Conservation (phyloP, 2,797 vertebrate species). For the Phoxinus dragarum region DNA sequence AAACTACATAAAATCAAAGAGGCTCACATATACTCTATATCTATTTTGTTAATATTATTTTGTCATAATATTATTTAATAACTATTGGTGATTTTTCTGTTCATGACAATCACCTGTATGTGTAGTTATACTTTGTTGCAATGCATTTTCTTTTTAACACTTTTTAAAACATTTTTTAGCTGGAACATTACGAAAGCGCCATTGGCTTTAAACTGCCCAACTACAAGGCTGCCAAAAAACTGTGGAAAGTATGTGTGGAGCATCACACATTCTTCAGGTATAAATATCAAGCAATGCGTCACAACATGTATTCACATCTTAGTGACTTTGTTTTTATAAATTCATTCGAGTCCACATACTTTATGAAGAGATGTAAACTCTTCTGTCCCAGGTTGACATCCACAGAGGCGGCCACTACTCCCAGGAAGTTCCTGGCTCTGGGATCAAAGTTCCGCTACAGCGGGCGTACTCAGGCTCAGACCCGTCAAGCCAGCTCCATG, state of each 20-base stretch:
- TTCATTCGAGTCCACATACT: not conserved
- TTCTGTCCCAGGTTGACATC: constrained; percentile 85
- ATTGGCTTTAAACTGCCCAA: constrained; percentile 91
- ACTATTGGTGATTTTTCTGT: not conserved
- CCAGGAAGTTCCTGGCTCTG: constrained; percentile 90
- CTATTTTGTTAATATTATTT: not conserved
- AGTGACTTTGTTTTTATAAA: not conserved
- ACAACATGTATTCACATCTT: not conserved
- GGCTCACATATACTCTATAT: not conserved
- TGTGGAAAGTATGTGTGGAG: constrained; percentile 92
- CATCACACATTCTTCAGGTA: constrained; percentile 93
- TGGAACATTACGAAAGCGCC: constrained; percentile 89
- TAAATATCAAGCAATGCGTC: not conserved
- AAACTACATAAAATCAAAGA: not conserved
- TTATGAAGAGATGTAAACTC: not conserved
- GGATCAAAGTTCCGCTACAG: constrained; percentile 99
- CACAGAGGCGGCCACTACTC: constrained; percentile 91
- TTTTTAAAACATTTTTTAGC: constrained; percentile 64
- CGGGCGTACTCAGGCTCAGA: constrained; percentile 95
- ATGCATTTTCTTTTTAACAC: not conserved
- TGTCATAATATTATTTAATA: not conserved
- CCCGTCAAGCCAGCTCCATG: constrained; percentile 92
- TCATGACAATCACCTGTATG: not conserved
- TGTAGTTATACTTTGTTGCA: not conserved
- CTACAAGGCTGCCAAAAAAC: constrained; percentile 88